Conservation (phyloP, 2,888 invertebrate species). For the Deilephila elpenor region DNA sequence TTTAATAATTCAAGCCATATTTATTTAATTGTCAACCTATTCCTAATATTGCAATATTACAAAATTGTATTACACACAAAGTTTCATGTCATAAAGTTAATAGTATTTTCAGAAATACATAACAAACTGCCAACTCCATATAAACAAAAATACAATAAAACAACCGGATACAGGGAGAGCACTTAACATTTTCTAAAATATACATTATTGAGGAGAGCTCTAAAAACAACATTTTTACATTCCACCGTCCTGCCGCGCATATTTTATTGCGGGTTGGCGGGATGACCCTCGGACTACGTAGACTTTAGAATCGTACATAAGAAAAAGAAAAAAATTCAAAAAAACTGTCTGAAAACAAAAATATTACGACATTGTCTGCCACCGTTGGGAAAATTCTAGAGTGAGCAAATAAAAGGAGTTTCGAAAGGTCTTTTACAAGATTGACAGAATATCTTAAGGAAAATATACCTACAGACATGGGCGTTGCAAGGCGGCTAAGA, state of each 20-base stretch:
- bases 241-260: slow-evolving; percentile 74
- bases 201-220: slow-evolving; percentile 78
- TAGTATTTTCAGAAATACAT: background rate
- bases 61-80: too few relatives aligned
- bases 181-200: slow-evolving; percentile 77
- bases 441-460: too few relatives aligned
- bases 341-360: background rate
- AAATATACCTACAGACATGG: too few relatives aligned
- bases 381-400: too few relatives aligned
- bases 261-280: slow-evolving; percentile 79
- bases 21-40: too few relatives aligned
- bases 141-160: slow-evolving; percentile 36
- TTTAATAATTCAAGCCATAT: too few relatives aligned
- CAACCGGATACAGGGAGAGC: slow-evolving; percentile 49
- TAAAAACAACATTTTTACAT: slow-evolving; percentile 84
- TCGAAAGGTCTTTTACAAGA: too few relatives aligned
- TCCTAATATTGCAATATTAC: too few relatives aligned
- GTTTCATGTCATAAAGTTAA: background rate
- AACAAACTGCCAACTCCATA: background rate
- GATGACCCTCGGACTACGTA: slow-evolving; percentile 76
- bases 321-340: slow-evolving; percentile 25
- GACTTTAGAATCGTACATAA: slow-evolving; percentile 52
- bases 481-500: too few relatives aligned
- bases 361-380: background rate
- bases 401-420: too few relatives aligned